phyloP scores from a whole-genome alignment of 2,888 invertebrate genomes.

The Lithophane semibrunnea region DNA sequence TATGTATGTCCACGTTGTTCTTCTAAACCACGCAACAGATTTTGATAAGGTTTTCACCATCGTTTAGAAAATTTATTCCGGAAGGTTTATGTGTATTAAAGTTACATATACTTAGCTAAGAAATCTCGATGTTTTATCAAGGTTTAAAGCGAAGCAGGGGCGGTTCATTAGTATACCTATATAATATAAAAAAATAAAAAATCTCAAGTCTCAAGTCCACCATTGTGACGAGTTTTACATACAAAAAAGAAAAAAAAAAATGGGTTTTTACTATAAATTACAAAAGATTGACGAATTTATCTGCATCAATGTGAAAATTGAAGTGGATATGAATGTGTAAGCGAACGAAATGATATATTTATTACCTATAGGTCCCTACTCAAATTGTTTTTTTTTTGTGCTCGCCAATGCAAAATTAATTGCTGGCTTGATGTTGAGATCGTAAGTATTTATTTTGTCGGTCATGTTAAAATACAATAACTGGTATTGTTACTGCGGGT shows the following conservation, averaged over 20 bases:
- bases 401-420: background rate
- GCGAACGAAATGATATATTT: slow-evolving; percentile 4
- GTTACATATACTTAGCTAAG: too few relatives aligned
- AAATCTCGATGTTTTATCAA: too few relatives aligned
- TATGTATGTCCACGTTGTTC: too few relatives aligned
- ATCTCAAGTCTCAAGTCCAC: background rate
- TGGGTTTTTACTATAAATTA: background rate
- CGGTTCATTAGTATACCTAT: too few relatives aligned
- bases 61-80: too few relatives aligned
- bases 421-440: background rate
- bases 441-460: background rate
- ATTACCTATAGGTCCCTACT: background rate
- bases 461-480: slow-evolving; percentile 15
- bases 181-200: too few relatives aligned
- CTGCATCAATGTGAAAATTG: slow-evolving; percentile 20
- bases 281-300: slow-evolving; percentile 15
- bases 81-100: too few relatives aligned
- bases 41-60: too few relatives aligned
- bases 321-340: background rate
- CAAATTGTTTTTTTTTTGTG: background rate
- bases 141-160: too few relatives aligned
- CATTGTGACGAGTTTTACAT: slow-evolving; percentile 12
- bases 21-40: too few relatives aligned
- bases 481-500: background rate
- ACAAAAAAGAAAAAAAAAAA: slow-evolving; percentile 1